A percentile compares a stretch with the other conserved stretches of the same genome.
Evolutionary conservation across 2,113 vertebrate genomes (phyloP).

Genomic region (Oxyruncus cristatus): DNA sequence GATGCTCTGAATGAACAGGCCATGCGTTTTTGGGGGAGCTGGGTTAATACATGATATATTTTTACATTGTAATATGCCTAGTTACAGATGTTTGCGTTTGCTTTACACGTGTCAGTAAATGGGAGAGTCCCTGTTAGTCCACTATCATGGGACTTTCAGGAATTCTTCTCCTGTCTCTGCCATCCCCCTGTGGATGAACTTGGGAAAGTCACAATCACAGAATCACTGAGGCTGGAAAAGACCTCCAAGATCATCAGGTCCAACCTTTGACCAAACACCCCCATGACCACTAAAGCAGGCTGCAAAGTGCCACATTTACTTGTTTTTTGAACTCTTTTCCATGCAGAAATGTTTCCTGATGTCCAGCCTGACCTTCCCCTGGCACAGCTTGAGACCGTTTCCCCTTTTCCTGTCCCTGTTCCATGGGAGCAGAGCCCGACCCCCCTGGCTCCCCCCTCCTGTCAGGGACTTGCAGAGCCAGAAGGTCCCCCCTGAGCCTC

Average conservation of each 20-base stretch:
- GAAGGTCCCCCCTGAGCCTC: background rate
- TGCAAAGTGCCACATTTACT: background rate
- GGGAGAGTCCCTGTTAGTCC: background rate
- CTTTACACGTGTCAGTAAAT: background rate
- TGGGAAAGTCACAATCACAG: background rate
- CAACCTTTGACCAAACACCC: background rate
- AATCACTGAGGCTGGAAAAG: background rate
- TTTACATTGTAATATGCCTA: background rate
- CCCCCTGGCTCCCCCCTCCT: background rate
- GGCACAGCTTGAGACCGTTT: background rate
- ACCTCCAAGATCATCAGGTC: background rate
- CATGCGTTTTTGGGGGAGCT: background rate
- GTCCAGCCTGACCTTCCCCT: rapidly evolving
- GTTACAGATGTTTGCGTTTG: background rate
- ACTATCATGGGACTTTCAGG: rapidly evolving
- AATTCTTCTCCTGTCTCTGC: background rate
- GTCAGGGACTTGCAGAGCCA: background rate
- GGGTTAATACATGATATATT: rapidly evolving
- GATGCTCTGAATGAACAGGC: background rate
- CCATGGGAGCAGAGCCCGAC: background rate
- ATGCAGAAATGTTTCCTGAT: background rate
- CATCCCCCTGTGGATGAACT: background rate
- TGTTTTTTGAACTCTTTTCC: background rate
- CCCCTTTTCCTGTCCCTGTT: background rate
- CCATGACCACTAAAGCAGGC: background rate